phyloP scores from a whole-genome alignment of 2,888 invertebrate species.

The Carcina quercana region DNA sequence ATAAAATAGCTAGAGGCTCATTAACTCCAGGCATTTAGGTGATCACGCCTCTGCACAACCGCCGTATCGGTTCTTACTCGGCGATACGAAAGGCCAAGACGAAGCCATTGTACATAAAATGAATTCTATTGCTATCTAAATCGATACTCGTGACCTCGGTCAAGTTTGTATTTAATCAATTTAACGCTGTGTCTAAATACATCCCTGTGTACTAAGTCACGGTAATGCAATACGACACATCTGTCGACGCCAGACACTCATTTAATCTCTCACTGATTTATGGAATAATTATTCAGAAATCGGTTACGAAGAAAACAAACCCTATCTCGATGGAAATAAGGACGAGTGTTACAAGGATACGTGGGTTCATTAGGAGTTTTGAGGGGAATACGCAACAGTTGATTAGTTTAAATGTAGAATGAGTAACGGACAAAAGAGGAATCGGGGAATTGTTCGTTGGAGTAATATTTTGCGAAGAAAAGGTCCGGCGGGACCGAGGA shows the following conservation, averaged over 20 bases:
- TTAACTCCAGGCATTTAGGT: too few relatives aligned
- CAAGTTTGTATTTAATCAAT: too few relatives aligned
- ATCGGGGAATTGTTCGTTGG: neutral
- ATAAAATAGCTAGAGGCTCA: too few relatives aligned
- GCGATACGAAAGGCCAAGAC: too few relatives aligned
- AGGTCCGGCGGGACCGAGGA: too few relatives aligned
- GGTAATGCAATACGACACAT: conserved; percentile 25
- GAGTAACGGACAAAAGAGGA: neutral
- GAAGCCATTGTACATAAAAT: too few relatives aligned
- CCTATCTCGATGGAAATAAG: conserved; percentile 14
- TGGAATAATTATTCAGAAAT: conserved; percentile 29
- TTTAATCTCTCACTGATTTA: conserved; percentile 39
- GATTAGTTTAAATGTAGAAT: conserved; percentile 15
- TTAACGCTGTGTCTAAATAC: neutral
- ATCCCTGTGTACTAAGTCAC: conserved; percentile 18
- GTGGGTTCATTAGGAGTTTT: conserved; percentile 5
- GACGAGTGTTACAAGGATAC: too few relatives aligned
- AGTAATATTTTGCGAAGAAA: too few relatives aligned
- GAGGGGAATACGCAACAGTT: conserved; percentile 16
- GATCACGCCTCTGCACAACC: too few relatives aligned
- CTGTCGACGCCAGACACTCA: conserved; percentile 34
- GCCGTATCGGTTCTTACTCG: too few relatives aligned
- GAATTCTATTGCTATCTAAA: too few relatives aligned
- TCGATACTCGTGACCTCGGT: too few relatives aligned
- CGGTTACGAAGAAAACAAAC: conserved; percentile 15